Base-by-base conservation (phyloP, 1,140 invertebrate genomes). In the Scaptomyza graminum region DNA sequence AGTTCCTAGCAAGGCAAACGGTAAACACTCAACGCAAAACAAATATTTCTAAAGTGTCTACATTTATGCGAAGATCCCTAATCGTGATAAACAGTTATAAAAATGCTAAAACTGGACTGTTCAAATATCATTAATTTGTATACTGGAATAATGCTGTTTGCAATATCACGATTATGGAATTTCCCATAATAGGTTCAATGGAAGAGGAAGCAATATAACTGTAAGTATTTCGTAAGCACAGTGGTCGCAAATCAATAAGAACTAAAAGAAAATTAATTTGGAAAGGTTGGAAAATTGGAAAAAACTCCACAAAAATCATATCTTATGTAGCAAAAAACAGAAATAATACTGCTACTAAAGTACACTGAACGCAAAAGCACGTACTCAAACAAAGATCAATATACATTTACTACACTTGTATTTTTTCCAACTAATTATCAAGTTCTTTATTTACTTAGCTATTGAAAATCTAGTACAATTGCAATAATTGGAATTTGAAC, bases 61-160 rank as follows among this genome's bases (percentile, higher is more conserved):
- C 25, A 25, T 51, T 67, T 67, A 67, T 67, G 55, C 37, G 55
- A 67, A 66, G 37, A 15, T 67, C 12, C 22, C 46, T 50, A 66
- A 67, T 60, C 55, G 64, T 67, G 64, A 59, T 51, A 44, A 67
- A 34, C 15, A 60, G 18, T 49, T 11, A 12, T n/a, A 5, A 41
- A 1, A 41, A 41, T 37, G 11, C 1, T 37, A 46, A 59, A 9
- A 37, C 41, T 12, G 41, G 41, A 28, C 28, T 54, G 15, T 39
- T 54, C 11, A 13, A 31, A 31, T 6, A 31, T 31, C 28, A 31
- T 31, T 31, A 3, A 31, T 4, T 31, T 64, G 11, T 5, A 13
- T 64, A 28, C 39, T 52, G 50, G 28, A 43, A 22, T 18, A 9
- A 16, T 55, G 61, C 34, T 44, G n/a, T 16, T 15, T 12, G 43